Evolutionary conservation across 2,797 vertebrate genomes (phyloP).

Genomic region (Aplochiton taeniatus): DNA sequence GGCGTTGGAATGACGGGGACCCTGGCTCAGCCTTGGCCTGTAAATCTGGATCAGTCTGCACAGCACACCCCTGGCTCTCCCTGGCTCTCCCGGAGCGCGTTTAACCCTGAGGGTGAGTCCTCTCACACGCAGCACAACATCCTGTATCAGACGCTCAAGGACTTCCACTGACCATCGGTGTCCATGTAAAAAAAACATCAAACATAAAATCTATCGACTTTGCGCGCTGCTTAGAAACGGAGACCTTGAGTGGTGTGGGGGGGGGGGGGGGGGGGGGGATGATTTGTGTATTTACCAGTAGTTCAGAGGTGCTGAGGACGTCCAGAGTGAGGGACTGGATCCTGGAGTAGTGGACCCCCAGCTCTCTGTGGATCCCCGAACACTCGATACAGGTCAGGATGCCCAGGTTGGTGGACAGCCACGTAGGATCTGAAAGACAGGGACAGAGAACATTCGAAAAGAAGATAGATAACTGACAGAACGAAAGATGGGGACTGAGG

Average conservation of each 20-base stretch:
- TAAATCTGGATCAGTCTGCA: neutral
- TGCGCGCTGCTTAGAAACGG: too few relatives aligned
- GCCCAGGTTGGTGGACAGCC: slow-evolving; percentile 97
- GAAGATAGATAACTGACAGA: slow-evolving; percentile 66
- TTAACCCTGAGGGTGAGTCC: too few relatives aligned
- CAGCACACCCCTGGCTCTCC: too few relatives aligned
- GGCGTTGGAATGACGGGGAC: neutral
- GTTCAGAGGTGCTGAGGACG: slow-evolving; percentile 95
- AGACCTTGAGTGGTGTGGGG: too few relatives aligned
- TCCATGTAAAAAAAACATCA: too few relatives aligned
- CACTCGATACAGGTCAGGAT: slow-evolving; percentile 98
- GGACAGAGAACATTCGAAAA: neutral
- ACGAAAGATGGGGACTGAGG: slow-evolving; percentile 79
- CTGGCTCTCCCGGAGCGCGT: too few relatives aligned
- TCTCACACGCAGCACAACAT: too few relatives aligned
- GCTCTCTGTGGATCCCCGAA: slow-evolving; percentile 96
- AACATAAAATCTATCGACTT: too few relatives aligned
- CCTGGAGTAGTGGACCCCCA: slow-evolving; percentile 96
- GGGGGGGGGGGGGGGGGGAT: too few relatives aligned
- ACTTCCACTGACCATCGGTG: too few relatives aligned
- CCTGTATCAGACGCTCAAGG: too few relatives aligned
- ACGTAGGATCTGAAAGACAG: slow-evolving; percentile 84
- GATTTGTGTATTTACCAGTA: slow-evolving; percentile 81
- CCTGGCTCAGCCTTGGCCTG: neutral
- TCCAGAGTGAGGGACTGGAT: slow-evolving; percentile 98